phyloP scores from a whole-genome alignment of 2,888 invertebrate species.

The Idaea aversata region DNA sequence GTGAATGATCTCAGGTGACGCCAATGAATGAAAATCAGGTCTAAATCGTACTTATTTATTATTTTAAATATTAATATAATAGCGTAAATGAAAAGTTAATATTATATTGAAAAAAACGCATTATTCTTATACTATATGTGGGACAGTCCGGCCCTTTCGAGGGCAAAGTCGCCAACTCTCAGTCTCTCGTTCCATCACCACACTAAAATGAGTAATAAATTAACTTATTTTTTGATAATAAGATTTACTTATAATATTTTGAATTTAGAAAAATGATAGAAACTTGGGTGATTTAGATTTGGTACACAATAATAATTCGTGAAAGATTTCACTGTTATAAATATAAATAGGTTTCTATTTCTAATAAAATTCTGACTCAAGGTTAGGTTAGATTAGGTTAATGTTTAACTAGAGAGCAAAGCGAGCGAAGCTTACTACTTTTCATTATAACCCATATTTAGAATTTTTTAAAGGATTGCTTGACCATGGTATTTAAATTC shows the following conservation, averaged over 20 bases:
- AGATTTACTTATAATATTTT: conserved; percentile 5
- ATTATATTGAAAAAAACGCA: conserved; percentile 35
- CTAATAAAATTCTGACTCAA: background rate
- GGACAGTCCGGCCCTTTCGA: conserved; percentile 68
- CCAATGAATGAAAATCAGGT: conserved; percentile 77
- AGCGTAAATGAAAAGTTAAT: conserved; percentile 41
- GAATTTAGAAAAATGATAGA: conserved; percentile 9
- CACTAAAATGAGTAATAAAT: conserved; percentile 70
- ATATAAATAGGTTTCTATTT: background rate
- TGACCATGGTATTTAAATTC: too few species aligned
- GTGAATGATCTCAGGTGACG: conserved; percentile 72
- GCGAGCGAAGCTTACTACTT: background rate
- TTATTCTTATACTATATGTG: conserved; percentile 75
- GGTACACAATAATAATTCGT: background rate
- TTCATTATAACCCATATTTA: background rate
- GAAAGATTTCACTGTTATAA: background rate
- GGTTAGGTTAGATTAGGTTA: background rate
- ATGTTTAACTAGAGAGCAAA: background rate
- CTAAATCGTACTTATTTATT: conserved; percentile 66
- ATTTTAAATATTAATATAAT: conserved; percentile 59
- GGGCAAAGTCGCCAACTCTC: conserved; percentile 76
- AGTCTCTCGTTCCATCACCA: conserved; percentile 66
- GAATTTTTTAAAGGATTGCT: too few species aligned
- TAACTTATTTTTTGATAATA: conserved; percentile 38
- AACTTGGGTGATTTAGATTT: background rate